Conservation (phyloP, 37 sponge, comb jelly and placozoan species). For the Tethya wilhelma region DNA sequence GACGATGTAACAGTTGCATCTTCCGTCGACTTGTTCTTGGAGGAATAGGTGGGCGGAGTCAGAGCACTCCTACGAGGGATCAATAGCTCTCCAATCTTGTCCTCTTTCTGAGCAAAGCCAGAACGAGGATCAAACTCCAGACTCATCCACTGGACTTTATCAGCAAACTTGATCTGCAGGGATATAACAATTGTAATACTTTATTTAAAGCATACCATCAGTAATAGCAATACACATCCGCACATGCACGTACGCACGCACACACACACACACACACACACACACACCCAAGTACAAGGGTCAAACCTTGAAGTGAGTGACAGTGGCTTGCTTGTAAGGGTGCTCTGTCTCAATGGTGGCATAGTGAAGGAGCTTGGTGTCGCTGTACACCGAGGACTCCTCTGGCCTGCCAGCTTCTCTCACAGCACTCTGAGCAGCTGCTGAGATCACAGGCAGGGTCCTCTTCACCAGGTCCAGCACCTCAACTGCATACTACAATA, state of each 20-base stretch:
- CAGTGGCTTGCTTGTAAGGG: constrained; percentile 86
- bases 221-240: no score
- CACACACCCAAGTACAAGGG: background rate
- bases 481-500: constrained; percentile 64
- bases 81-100: constrained; percentile 66
- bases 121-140: constrained; percentile 84
- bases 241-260: no score
- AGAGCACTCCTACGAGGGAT: constrained; percentile 17
- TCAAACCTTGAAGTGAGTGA: constrained; percentile 74
- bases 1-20: background rate
- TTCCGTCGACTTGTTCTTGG: background rate
- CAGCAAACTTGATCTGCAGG: constrained; percentile 76
- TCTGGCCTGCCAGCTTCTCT: no score
- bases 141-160: constrained; percentile 90
- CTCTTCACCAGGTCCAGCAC: constrained; percentile 71
- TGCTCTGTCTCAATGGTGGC: constrained; percentile 91
- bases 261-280: no score
- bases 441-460: constrained; percentile 69
- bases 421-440: constrained; percentile 9
- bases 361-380: constrained; percentile 66
- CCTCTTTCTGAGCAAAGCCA: constrained; percentile 84
- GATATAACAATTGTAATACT: background rate
- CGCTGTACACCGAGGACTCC: constrained; percentile 26
- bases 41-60: background rate
- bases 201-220: no score